A percentile compares a stretch with the other conserved stretches of the same genome.
Conservation (phyloP, 2,888 invertebrate species). For the Netelia fuscicornis region DNA sequence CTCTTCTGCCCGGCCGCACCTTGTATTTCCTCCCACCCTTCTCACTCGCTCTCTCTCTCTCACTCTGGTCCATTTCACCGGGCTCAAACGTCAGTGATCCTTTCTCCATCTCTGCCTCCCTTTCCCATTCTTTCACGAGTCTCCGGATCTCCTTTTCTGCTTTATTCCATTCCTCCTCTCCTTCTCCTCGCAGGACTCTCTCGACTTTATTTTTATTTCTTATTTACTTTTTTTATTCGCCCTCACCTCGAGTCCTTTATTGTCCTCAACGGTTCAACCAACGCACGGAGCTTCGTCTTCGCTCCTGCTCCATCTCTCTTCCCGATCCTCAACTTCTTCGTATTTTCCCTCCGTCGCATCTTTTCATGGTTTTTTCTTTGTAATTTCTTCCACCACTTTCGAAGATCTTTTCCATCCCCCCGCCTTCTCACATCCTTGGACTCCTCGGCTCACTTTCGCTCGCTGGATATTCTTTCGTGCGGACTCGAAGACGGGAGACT, state of each 20-base stretch:
- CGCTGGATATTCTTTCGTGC: constrained; percentile 52
- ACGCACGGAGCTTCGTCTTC: constrained; percentile 65
- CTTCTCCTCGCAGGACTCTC: no score
- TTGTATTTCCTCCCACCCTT: constrained; percentile 69
- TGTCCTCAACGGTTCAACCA: constrained; percentile 58
- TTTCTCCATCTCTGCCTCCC: constrained; percentile 60
- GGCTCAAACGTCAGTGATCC: constrained; percentile 32
- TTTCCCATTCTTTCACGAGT: constrained; percentile 66
- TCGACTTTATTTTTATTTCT: constrained; percentile 38
- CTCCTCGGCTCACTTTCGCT: constrained; percentile 68
- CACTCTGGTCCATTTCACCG: constrained; percentile 52
- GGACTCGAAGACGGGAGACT: constrained; percentile 9
- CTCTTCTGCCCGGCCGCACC: constrained; percentile 71
- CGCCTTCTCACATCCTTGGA: constrained; percentile 65
- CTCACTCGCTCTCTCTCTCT: constrained; percentile 41
- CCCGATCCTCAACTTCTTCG: constrained; percentile 65
- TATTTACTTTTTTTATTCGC: constrained; percentile 62
- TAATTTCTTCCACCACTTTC: constrained; percentile 50
- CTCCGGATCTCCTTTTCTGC: constrained; percentile 54
- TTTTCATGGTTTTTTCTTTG: constrained; percentile 41
- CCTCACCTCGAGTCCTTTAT: constrained; percentile 70
- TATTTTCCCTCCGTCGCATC: constrained; percentile 51
- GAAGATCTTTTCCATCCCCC: constrained; percentile 27
- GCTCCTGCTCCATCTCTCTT: constrained; percentile 37
- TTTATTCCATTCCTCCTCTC: constrained; percentile 53